Base-by-base conservation (phyloP, 2,888 invertebrate genomes). In the Nemapogon koenigi region DNA sequence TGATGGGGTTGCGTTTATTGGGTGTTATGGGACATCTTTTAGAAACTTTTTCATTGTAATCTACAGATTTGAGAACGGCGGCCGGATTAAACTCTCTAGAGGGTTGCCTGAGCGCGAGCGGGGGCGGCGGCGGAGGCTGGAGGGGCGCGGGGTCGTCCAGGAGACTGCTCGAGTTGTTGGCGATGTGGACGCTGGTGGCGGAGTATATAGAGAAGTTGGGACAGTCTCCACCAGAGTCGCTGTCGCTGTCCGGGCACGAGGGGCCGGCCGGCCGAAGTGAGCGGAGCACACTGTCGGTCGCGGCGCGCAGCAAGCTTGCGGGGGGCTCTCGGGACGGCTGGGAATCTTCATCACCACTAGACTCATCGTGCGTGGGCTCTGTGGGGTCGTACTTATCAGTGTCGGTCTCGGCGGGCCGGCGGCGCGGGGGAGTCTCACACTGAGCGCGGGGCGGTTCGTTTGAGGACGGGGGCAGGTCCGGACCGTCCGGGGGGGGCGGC, bases 161-260 rank as follows among this genome's bases (percentile, higher is more conserved):
- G 4, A n/a, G 10, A 3, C 10, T 14, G 14, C 44, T 39, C 59
- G 41, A 8, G 8, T 30, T 16, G 15, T n/a, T 30, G 1, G 88
- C 88, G 36, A 89, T 83, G 47, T 88, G 87, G 55, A 90, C 87
- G 42, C 90, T 90, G 50, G 89, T 86, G 6, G 88, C 87, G 0
- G 92, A 92, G 65, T 92, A 92, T 46, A 92, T 89, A 8, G 89
- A 89, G 61, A 91, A 91, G 62, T 92, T 92, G 3, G 92, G 92
- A 62, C 91, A 92, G 49, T 88, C 89, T 1, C 88, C 87, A 38
- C 84, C 85, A 13, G 82, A 82, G 35, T 68, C 71, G 6, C 11
- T 4, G 6, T 30, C 30, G 35, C 2, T 35, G 35, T 11, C 33
- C 16, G 2, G 41, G 37, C 11, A 40, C 13, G 11, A 43, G 35